phyloP scores from a whole-genome alignment of 2,888 invertebrate species.

The Pecten maximus region DNA sequence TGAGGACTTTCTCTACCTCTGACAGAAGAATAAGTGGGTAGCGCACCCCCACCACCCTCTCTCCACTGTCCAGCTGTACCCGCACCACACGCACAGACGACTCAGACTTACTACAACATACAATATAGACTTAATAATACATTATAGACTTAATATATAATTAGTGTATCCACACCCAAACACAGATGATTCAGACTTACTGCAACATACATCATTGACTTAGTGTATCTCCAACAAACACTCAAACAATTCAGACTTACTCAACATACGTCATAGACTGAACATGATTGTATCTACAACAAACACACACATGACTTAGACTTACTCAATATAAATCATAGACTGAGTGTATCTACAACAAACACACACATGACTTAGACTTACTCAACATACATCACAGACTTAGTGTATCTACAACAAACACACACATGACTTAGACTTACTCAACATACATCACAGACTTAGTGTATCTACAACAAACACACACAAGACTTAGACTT shows the following conservation, averaged over 20 bases:
- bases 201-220: too few relatives aligned
- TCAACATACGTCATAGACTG: too few relatives aligned
- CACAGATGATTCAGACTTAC: not conserved
- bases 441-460: too few relatives aligned
- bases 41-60: constrained; percentile 78
- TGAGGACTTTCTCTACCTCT: constrained; percentile 70
- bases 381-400: not conserved
- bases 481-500: not conserved
- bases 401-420: not conserved
- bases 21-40: constrained; percentile 74
- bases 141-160: too few relatives aligned
- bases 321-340: too few relatives aligned
- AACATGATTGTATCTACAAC: not conserved
- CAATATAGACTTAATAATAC: not conserved
- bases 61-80: constrained; percentile 75
- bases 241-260: not conserved
- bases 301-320: not conserved
- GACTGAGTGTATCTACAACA: too few relatives aligned
- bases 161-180: too few relatives aligned
- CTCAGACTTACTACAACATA: constrained; percentile 74
- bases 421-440: not conserved
- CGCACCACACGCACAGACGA: constrained; percentile 78
- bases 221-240: too few relatives aligned
- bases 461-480: not conserved
- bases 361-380: too few relatives aligned